A percentile compares a stretch with the other conserved stretches of the same genome.
Conservation (phyloP, 2,888 invertebrate genomes). For the Endotricha flammealis region DNA sequence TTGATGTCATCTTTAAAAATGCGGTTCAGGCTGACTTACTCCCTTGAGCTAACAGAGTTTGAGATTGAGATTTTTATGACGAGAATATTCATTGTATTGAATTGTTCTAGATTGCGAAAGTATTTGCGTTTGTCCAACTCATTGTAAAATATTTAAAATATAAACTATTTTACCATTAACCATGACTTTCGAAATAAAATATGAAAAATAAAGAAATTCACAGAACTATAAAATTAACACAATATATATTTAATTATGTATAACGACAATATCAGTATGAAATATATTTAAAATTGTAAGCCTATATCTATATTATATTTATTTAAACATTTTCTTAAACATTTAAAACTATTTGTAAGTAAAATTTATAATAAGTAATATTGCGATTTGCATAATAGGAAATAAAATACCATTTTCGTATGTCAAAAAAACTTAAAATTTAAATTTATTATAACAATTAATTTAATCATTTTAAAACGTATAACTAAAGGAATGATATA, state of each 20-base stretch:
- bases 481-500: constrained; percentile 55
- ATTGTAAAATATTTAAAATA: no score
- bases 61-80: no score
- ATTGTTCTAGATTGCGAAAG: no score
- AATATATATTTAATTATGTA: constrained; percentile 3
- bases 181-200: background rate
- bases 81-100: no score
- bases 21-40: no score
- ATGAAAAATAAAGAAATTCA: no score
- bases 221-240: background rate
- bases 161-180: background rate
- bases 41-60: no score
- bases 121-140: no score
- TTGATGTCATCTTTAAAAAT: no score
- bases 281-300: constrained; percentile 4
- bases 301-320: background rate
- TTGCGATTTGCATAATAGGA: constrained; percentile 3
- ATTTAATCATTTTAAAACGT: constrained; percentile 22
- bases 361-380: constrained; percentile 1
- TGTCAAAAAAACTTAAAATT: background rate
- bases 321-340: background rate
- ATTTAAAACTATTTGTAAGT: background rate
- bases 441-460: constrained; percentile 1
- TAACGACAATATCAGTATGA: constrained; percentile 1
- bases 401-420: constrained; percentile 10